Conservation (phyloP, 2,888 invertebrate genomes). For the Therioaphis trifolii region DNA sequence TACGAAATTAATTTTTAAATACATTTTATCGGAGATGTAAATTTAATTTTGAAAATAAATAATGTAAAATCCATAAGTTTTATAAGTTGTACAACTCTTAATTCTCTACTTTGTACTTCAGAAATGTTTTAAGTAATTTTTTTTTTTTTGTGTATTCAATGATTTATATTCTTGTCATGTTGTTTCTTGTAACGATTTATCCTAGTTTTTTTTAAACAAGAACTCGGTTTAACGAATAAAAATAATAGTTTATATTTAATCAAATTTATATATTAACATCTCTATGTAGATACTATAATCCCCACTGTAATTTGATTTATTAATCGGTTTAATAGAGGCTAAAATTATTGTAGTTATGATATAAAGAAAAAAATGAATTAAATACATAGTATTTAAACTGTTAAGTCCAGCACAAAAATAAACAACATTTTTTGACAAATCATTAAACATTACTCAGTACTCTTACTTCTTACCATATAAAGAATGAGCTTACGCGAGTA, state of each 20-base stretch:
- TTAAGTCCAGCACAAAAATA: slow-evolving; percentile 3
- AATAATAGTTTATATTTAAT: neutral
- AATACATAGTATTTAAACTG: slow-evolving; percentile 7
- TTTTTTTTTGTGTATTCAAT: too few relatives aligned
- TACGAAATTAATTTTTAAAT: too few relatives aligned
- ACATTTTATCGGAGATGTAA: too few relatives aligned
- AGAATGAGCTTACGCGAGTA: neutral
- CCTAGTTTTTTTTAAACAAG: neutral
- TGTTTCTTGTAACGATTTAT: neutral
- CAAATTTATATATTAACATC: neutral
- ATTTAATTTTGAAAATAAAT: too few relatives aligned
- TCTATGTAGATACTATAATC: neutral
- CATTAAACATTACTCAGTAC: slow-evolving; percentile 25
- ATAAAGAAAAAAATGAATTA: neutral
- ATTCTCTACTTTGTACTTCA: too few relatives aligned
- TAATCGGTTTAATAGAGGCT: neutral
- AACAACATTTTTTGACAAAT: slow-evolving; percentile 29
- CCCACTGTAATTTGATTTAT: neutral
- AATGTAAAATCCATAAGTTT: too few relatives aligned
- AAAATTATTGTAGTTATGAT: neutral
- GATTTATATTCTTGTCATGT: neutral
- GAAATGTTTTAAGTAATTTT: too few relatives aligned
- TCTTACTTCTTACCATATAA: neutral
- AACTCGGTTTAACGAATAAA: neutral
- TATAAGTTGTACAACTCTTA: too few relatives aligned